Base-by-base conservation (phyloP, 2,113 vertebrate genomes). In the Lampris incognitus region DNA sequence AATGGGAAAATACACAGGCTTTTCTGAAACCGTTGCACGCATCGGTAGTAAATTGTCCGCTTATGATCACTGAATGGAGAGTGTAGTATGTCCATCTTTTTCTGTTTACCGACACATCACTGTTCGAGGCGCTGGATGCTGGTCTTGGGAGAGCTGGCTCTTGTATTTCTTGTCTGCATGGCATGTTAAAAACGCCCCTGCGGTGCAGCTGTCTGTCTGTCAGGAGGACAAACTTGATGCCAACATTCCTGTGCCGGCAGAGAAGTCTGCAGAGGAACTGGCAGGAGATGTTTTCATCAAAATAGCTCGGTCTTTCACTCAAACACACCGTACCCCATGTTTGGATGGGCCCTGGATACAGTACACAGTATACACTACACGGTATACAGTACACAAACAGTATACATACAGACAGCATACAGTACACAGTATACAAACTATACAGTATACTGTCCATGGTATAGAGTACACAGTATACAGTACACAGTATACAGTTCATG, bases 141-240 rank as follows among this genome's bases (percentile, higher is more conserved):
- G 76, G 76, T 59, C 5, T 66, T 69, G 24, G 13, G 68, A 72
- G 69, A 24, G 24, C 24, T 24, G 24, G 57, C 74, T 81, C 55
- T 66, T 54, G 81, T 71, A 66, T 94, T 86, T 69, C 60, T 85
- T 69, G 80, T 72, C 46, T 85, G 38, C 36, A 39, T 61, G 89
- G 88, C 88, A 90, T 87, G 89, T 87, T 81, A 94, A 92, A 96
- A 94, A 94, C 93, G 94, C 94, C 94, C 93, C 93, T 94, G 93
- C 92, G 81, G 88, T 93, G 95, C 96, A 98, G 97, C 97, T 98
- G 96, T 95, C 95, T 98, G 96, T 95, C 95, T 92, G 92, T 91
- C 84, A 94, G 93, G 93, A 92, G 81, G 92, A 93, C 94, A 94
- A 84, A 93, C 94, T 87, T 94, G 92, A 96, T 96, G 95, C 95